These are phyloP conservation scores for Sciurus vulgaris DNA, from an alignment of 2,797 vertebrate species.

Conservation along the genomic window DNA sequence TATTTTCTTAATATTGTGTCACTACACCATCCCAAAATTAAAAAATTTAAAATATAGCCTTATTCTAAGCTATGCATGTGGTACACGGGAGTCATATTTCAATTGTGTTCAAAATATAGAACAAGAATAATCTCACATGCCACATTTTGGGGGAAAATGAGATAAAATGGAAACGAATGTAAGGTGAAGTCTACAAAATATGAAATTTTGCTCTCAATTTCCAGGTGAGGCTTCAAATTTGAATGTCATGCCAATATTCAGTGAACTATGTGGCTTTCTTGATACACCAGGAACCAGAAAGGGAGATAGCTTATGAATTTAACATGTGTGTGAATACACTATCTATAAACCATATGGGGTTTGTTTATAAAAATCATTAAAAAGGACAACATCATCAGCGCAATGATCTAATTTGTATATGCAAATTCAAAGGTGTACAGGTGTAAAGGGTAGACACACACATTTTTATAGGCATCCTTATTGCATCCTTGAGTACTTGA, in stretches of 20 bases:
- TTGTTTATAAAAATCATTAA: conserved; percentile 56
- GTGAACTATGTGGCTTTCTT: background rate
- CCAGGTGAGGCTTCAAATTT: background rate
- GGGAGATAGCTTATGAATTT: background rate
- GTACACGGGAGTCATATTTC: background rate
- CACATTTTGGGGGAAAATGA: background rate
- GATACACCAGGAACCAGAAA: background rate
- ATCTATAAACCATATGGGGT: background rate
- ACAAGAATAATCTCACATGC: background rate
- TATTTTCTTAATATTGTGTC: background rate
- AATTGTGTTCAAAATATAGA: background rate
- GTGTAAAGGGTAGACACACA: conserved; percentile 41
- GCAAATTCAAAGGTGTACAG: conserved; percentile 60
- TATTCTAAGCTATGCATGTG: background rate
- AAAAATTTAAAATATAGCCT: background rate
- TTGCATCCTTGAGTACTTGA: conserved; percentile 52
- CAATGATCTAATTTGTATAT: conserved; percentile 63
- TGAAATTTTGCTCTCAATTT: background rate
- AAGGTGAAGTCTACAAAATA: background rate
- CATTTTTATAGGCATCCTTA: conserved; percentile 29
- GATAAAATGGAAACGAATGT: background rate
- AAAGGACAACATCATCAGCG: conserved; percentile 49
- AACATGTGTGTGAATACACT: background rate
- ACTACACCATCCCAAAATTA: background rate
- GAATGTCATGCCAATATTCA: background rate